A percentile compares a stretch with the other conserved stretches of the same genome.
These are phyloP conservation scores for Phalacrocorax carbo DNA, from an alignment of 2,113 vertebrate species.

Conservation along the genomic window DNA sequence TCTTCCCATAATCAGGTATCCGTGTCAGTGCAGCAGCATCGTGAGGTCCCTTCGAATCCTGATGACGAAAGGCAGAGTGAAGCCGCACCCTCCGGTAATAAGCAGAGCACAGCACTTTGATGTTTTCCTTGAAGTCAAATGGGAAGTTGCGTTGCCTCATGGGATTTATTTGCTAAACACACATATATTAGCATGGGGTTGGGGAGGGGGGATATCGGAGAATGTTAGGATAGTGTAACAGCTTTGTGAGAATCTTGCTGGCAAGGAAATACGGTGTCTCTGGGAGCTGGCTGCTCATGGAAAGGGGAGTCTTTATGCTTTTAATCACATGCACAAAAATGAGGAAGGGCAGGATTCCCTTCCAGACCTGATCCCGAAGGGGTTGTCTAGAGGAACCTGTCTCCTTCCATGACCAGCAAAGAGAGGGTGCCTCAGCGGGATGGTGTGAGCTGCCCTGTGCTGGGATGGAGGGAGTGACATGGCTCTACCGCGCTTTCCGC, in stretches of 20 bases:
- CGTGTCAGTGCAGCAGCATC: background rate
- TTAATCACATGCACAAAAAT: background rate
- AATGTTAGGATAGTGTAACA: accelerated
- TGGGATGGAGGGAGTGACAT: background rate
- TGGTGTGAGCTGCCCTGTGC: background rate
- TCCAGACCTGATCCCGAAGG: background rate
- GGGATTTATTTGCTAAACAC: background rate
- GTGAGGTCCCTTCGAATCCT: background rate
- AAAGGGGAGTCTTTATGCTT: background rate
- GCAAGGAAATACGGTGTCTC: accelerated
- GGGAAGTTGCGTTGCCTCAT: background rate
- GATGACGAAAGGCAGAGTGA: background rate
- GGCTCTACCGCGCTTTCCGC: background rate
- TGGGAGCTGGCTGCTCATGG: background rate
- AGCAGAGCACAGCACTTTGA: background rate
- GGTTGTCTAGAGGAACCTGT: background rate
- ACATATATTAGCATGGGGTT: accelerated
- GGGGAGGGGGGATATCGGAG: background rate
- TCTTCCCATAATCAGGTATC: background rate
- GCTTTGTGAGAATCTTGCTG: background rate
- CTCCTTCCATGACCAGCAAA: background rate
- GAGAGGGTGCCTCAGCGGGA: background rate
- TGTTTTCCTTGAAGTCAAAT: background rate
- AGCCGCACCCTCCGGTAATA: background rate
- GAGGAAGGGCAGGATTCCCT: background rate